A percentile compares a stretch with the other conserved stretches of the same genome.
Conservation (phyloP, 1,140 invertebrate species). For the Brachionus plicatilis region DNA sequence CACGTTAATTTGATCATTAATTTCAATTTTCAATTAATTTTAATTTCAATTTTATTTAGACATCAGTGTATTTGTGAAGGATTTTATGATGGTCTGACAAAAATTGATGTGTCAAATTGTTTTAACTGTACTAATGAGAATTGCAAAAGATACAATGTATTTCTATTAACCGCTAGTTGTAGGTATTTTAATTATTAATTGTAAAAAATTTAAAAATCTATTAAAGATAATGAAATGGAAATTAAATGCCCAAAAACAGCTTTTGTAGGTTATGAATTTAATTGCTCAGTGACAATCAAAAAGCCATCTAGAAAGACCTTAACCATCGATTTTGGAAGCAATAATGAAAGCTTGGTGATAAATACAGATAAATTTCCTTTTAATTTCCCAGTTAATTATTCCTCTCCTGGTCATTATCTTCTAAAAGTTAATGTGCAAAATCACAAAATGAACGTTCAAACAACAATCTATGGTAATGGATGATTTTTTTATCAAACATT, state of each 20-base stretch:
- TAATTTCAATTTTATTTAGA: not conserved
- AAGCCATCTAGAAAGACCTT: not conserved
- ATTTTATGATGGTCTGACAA: not conserved
- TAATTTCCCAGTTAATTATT: not conserved
- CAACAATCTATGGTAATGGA: not conserved
- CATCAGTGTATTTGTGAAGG: not conserved
- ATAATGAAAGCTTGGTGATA: not conserved
- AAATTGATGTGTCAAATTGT: not conserved
- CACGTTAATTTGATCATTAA: no score
- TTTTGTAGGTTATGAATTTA: not conserved
- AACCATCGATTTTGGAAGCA: not conserved
- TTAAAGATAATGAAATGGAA: not conserved
- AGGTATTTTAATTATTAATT: not conserved
- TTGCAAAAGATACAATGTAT: not conserved
- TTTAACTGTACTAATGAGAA: not conserved
- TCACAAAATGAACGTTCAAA: not conserved
- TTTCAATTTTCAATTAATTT: no score
- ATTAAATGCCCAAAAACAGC: not conserved
- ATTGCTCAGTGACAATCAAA: not conserved
- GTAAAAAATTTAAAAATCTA: not conserved
- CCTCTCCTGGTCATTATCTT: not conserved
- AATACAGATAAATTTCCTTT: not conserved
- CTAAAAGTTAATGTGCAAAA: not conserved
- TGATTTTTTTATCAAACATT: not conserved
- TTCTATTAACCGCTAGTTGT: not conserved